Evolutionary conservation across 2,888 invertebrate genomes (phyloP), one percentile per base, ranked within the genome.

Genomic region (Athripsodes cinereus): DNA sequence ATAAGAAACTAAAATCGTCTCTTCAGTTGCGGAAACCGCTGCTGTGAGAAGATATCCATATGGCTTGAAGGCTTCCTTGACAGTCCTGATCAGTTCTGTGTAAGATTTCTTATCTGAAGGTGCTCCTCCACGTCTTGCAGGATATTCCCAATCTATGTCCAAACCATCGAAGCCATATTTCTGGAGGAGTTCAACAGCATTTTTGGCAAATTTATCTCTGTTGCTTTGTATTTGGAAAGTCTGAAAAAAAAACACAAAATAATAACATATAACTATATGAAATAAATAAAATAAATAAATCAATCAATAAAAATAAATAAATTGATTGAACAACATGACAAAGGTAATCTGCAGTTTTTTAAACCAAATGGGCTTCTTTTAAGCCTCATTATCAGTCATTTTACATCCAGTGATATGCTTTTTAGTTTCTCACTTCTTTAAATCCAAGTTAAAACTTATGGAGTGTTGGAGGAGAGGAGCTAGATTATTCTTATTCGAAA

Each of bases 81-180:
- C 65, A 67, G 86, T 85, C 65, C 74, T 76, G 1, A 86, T 64
- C 1, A 87, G 69, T 6, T 65, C 63, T 0, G 75, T 74, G 60
- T 76, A 85, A 66, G 83, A 83, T 3, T 75, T 65, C 1, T 75
- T 66, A 56, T 84, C 84, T 1, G 31, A 21, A 3, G 46, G n/a
- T n/a, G 26, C 40, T 20, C 63, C 63, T 47, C 63, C 63, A 52
- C 63, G 49, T 44, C 57, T 56, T 22, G 48, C 59, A 8, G 87
- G 87, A 64, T 86, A 87, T 66, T 87, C 86, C 88, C 88, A 89
- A 68, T 88, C 87, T 0, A 88, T 51, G 66, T 89, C 88, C 0
- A 88, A 72, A 1, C 88, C 88, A 66, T 89, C 85, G 62, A 89
- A 89, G 0, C 75, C 75, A 65, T 86, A 73, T 2, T 73, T 72